Conservation (phyloP, 53 echinoderm and acorn worm species). For the Paracentrotus lividus region DNA sequence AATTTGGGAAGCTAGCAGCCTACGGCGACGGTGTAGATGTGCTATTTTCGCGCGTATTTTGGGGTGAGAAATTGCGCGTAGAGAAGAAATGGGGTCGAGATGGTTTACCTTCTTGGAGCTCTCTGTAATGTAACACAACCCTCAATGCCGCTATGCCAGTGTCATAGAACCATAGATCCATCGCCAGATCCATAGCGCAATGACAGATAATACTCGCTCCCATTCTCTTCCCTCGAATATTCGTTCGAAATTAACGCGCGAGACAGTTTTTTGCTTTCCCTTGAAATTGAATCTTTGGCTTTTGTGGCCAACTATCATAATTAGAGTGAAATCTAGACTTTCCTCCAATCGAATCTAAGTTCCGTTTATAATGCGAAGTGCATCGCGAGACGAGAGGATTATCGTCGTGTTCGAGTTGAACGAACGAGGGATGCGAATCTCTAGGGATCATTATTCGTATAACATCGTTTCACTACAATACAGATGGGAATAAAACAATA, state of each 20-base stretch:
- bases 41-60: constrained; percentile 63
- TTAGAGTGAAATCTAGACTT: constrained; percentile 55
- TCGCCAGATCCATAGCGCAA: constrained; percentile 47
- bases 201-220: constrained; percentile 53
- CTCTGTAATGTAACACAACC: constrained; percentile 7
- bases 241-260: constrained; percentile 60
- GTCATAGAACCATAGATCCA: constrained; percentile 35
- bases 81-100: constrained; percentile 57
- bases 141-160: background rate
- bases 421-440: constrained; percentile 7
- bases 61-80: constrained; percentile 57
- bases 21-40: constrained; percentile 64
- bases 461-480: constrained; percentile 20
- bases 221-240: constrained; percentile 45
- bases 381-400: constrained; percentile 13
- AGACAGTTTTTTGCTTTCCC: constrained; percentile 16
- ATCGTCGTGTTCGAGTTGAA: constrained; percentile 19
- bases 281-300: constrained; percentile 40
- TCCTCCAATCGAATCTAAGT: constrained; percentile 52
- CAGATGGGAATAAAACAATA: constrained; percentile 54
- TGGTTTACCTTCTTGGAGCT: constrained; percentile 36
- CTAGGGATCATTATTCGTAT: background rate
- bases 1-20: constrained; percentile 56
- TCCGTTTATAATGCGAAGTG: constrained; percentile 8
- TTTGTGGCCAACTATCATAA: constrained; percentile 65